Percentiles rank a stretch among this genome's conserved stretches.
These are phyloP conservation scores for Thysanoteuthis rhombus DNA, from an alignment of 2,888 invertebrate genomes.

Conservation along the genomic window DNA sequence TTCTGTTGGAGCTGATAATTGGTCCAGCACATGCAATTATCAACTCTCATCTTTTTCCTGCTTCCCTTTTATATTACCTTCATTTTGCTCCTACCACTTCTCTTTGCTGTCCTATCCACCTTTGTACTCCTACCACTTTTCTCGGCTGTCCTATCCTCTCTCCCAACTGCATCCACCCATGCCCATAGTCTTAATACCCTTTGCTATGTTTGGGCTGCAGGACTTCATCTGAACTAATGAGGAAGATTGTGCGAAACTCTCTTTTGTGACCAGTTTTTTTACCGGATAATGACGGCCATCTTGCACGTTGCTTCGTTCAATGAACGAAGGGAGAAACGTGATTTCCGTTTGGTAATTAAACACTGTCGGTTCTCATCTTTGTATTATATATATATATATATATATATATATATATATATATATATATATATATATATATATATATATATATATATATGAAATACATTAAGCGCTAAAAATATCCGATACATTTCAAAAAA, in stretches of 20 bases:
- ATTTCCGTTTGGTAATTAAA: constrained; percentile 12
- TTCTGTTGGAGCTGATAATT: neutral
- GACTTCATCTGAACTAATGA: neutral
- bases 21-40: neutral
- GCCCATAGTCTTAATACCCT: neutral
- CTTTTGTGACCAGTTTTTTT: neutral
- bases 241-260: neutral
- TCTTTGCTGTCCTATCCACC: neutral
- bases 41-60: too few species aligned
- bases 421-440: neutral
- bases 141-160: neutral
- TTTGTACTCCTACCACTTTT: neutral
- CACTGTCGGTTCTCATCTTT: neutral
- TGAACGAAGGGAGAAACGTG: neutral
- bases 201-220: neutral
- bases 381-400: neutral
- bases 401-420: neutral
- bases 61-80: too few species aligned
- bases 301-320: neutral
- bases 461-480: too few species aligned
- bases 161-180: neutral
- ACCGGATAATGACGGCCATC: neutral
- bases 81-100: neutral
- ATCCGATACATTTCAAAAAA: too few species aligned
- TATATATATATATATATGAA: too few species aligned